Evolutionary conservation across 2,888 invertebrate species (phyloP), one percentile per base, ranked within the genome.

Genomic region (Andrena praecox): DNA sequence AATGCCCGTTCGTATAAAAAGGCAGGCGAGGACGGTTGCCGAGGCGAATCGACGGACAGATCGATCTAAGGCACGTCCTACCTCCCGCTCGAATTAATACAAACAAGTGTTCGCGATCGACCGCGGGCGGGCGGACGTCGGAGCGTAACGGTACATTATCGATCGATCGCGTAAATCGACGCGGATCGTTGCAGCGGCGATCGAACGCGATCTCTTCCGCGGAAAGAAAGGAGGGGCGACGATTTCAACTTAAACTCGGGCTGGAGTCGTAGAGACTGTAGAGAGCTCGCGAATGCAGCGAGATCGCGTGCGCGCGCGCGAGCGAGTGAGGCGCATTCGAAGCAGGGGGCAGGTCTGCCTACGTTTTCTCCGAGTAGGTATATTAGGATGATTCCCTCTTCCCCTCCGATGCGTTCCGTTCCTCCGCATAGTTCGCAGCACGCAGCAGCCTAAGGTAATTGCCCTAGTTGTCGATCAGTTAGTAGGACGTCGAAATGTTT

Each of bases 281-380:
- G 24, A 10, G 20, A 59, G 50, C 35, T 71, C 50, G 59, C 56
- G 56, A 56, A 56, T 12, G 84, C 83, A 85, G 77, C 82, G 85
- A 82, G 81, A 84, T 79, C 62, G 77, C 78, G 82, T 75, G 70
- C 68, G 31, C 62, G 77, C 78, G 82, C 77, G 70, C 68, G 31
- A 59, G 70, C 84, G 81, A 85, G 79, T 82, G 84, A 87, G 85
- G 84, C 80, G 86, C 78, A 80, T 84, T 88, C 90, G 84, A 90
- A 87, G 90, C 83, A 85, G 90, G 87, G 86, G 90, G 87, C 88
- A 87, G 89, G 84, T 80, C 88, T 85, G 87, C 80, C 82, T 84
- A 84, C 87, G 88, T 84, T 78, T 82, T 81, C 76, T 68, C 79
- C 59, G 83, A 16, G 42, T 24, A 24, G 76, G 86, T 88, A 86